phyloP scores from a whole-genome alignment of 1,140 invertebrate species.

The Tigriopus japonicus region DNA sequence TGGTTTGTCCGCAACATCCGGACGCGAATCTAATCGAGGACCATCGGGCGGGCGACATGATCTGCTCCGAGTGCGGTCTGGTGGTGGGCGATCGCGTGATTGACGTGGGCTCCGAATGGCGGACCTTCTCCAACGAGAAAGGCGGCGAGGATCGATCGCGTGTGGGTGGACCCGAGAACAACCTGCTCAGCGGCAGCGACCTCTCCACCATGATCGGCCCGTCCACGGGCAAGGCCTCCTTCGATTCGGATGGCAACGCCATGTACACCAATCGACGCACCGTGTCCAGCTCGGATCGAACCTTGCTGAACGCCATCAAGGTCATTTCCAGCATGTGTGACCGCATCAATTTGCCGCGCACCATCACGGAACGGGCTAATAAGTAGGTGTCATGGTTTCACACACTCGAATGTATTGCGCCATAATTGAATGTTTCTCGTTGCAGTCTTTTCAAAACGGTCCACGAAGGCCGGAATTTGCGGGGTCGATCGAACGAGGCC shows the following conservation, averaged over 20 bases:
- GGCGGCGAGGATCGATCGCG: slow-evolving; percentile 88
- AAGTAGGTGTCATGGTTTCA: slow-evolving; percentile 25
- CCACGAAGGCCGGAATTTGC: slow-evolving; percentile 88
- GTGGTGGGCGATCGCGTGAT: slow-evolving; percentile 96
- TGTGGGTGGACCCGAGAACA: slow-evolving; percentile 94
- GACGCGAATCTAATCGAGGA: slow-evolving; percentile 90
- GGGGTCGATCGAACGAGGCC: slow-evolving; percentile 87
- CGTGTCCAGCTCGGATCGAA: slow-evolving; percentile 73
- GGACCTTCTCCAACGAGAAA: slow-evolving; percentile 98
- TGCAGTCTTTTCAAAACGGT: slow-evolving; percentile 30
- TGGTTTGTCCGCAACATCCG: slow-evolving; percentile 82
- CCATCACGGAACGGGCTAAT: slow-evolving; percentile 84
- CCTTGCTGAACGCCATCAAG: slow-evolving; percentile 82
- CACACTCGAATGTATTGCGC: slow-evolving; percentile 16
- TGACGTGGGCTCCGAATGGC: slow-evolving; percentile 99
- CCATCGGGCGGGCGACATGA: slow-evolving; percentile 94
- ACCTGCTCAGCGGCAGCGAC: slow-evolving; percentile 81
- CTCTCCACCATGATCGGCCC: slow-evolving; percentile 93
- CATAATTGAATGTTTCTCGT: slow-evolving; percentile 26
- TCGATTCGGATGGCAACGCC: slow-evolving; percentile 63
- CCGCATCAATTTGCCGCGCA: slow-evolving; percentile 84
- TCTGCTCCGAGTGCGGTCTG: slow-evolving; percentile 94
- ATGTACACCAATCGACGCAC: slow-evolving; percentile 16
- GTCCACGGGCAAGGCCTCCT: slow-evolving; percentile 57
- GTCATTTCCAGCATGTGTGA: slow-evolving; percentile 97